Evolutionary conservation across 2,113 vertebrate genomes (phyloP), one percentile per base, ranked within the genome.

Genomic region (Lonchura striata): DNA sequence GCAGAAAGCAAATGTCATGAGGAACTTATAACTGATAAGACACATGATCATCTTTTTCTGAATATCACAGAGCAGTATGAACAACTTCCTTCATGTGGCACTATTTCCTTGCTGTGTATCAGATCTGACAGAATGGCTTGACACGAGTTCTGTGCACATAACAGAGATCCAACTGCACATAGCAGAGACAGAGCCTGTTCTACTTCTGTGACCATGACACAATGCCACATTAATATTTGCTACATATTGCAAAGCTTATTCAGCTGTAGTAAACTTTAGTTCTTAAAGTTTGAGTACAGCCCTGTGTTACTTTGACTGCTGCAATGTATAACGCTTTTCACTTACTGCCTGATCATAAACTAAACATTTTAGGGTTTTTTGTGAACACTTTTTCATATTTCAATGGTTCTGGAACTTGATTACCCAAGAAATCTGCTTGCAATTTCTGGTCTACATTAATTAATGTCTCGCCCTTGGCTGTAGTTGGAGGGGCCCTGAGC

Each of bases 51-150:
- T 61, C 27, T 53, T 76, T 90, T 89, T 71, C n/a, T 71, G 74
- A 87, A n/a, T 76, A 76, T 72, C 37, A 24, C 25, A 90, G 42
- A 92, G 31, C 57, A 93, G 60, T 87, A 72, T 72, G 78, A 91
- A 69, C 13, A 90, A 60, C 24, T 88, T 92, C 57, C 87, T 93
- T 94, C 87, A 90, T 53, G 71, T 92, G 65, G 46, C 90, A 86
- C 70, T 80, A 53, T 79, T 85, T 88, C 88, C 82, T 86, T 82
- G 41, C 37, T 61, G 30, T 69, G 37, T 46, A 76, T 82, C 49
- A 82, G 20, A 90, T 85, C 59, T 77, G 42, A 72, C 46, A 86
- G 54, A 74, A 88, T 6, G 18, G 23, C 23, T 85, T 41, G n/a
- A 54, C 64, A 76, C 0, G 7, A n/a, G 90, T 49, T 82, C 57